phyloP scores from a whole-genome alignment of 2,113 vertebrate species.

The Scatophagus argus region DNA sequence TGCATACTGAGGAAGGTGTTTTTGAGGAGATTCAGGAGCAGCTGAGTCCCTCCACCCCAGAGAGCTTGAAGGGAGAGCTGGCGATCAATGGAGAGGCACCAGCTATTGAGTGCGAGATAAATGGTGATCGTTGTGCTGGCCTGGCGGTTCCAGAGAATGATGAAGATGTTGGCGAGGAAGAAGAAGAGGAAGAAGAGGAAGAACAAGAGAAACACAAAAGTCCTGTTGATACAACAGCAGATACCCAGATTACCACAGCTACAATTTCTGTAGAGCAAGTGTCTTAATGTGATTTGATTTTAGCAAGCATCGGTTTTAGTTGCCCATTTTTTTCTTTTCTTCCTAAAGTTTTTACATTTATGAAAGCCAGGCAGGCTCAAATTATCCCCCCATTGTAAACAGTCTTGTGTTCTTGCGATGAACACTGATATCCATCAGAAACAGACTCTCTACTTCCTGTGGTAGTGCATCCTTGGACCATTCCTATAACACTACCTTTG shows the following conservation, averaged over 20 bases:
- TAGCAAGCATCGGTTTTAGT: conserved; percentile 18
- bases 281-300: conserved; percentile 69
- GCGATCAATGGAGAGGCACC: conserved; percentile 82
- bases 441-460: not conserved
- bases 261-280: conserved; percentile 72
- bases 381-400: conserved; percentile 27
- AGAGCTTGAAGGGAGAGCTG: conserved; percentile 82
- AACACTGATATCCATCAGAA: not conserved
- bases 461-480: not conserved
- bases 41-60: conserved; percentile 44
- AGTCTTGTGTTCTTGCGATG: not conserved
- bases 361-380: conserved; percentile 8
- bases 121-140: conserved; percentile 57
- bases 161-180: conserved; percentile 66
- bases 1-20: conserved; percentile 73
- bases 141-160: conserved; percentile 69
- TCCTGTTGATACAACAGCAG: conserved; percentile 51
- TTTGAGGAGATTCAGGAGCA: conserved; percentile 71
- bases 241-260: conserved; percentile 38
- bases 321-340: conserved; percentile 15
- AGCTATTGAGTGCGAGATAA: conserved; percentile 59
- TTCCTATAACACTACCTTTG: conserved; percentile 7
- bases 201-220: conserved; percentile 53
- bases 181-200: conserved; percentile 68
- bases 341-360: conserved; percentile 10